These are phyloP conservation scores for Tokudaia muenninki DNA, from an alignment of 2,797 vertebrate genomes.

Conservation along the genomic window DNA sequence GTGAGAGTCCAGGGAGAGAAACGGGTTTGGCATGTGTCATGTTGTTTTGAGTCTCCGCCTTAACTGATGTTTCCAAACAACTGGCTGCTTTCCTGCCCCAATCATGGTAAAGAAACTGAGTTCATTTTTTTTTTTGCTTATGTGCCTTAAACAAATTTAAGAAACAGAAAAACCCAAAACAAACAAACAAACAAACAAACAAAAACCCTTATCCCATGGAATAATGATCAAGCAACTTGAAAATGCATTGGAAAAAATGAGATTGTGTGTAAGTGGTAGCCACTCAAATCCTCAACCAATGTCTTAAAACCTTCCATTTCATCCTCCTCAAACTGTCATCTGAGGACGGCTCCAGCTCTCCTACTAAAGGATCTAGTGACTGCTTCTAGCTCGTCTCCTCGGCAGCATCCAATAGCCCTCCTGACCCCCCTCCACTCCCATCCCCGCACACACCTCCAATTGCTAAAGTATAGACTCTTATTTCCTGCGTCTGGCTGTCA, in stretches of 20 bases:
- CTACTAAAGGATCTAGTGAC: not conserved
- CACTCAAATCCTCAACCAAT: not conserved
- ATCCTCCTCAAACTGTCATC: not conserved
- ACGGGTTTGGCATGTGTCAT: not conserved
- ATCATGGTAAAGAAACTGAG: not conserved
- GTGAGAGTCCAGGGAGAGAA: not conserved
- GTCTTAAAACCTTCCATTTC: not conserved
- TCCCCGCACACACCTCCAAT: not conserved
- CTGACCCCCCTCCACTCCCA: not conserved
- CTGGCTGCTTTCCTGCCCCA: not conserved
- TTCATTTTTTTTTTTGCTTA: not conserved
- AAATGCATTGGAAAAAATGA: slow-evolving; percentile 24
- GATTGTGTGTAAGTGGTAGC: not conserved
- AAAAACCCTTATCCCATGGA: not conserved
- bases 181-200: too few species aligned
- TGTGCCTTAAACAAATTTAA: not conserved
- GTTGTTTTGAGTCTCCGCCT: not conserved
- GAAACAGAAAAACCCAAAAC: too few species aligned
- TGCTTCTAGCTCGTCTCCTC: not conserved
- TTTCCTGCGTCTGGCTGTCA: not conserved
- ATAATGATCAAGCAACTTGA: slow-evolving; percentile 20
- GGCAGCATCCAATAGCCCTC: not conserved
- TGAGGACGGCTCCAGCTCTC: not conserved
- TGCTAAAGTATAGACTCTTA: not conserved
- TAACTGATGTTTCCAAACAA: slow-evolving; percentile 29